A percentile compares a stretch with the other conserved stretches of the same genome.
Evolutionary conservation across 2,797 vertebrate genomes (phyloP).

Genomic region (Danio aesculapii): DNA sequence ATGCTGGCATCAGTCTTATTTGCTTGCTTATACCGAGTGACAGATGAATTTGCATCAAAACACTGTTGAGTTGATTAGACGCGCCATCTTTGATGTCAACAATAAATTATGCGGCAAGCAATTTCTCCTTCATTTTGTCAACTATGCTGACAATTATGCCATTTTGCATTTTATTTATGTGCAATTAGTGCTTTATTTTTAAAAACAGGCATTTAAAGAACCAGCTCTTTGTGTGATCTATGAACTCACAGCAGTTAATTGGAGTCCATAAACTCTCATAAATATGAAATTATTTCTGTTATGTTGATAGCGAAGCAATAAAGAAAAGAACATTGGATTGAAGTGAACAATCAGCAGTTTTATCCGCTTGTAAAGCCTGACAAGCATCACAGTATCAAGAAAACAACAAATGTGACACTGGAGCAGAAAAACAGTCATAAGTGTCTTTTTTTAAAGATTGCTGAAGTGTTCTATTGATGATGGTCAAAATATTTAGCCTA

Average conservation of each 20-base stretch:
- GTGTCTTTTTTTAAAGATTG: too few relatives aligned
- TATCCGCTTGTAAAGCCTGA: too few relatives aligned
- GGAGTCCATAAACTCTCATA: neutral
- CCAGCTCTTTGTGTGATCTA: neutral
- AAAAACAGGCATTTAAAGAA: neutral
- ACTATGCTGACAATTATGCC: neutral
- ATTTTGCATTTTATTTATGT: neutral
- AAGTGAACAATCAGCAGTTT: neutral
- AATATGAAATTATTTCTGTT: neutral
- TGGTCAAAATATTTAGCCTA: too few relatives aligned
- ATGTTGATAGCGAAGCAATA: neutral
- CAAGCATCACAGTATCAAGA: too few relatives aligned
- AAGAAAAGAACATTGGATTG: neutral
- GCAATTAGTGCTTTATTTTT: neutral
- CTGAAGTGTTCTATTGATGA: too few relatives aligned
- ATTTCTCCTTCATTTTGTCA: neutral
- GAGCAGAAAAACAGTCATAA: too few relatives aligned
- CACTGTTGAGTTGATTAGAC: neutral
- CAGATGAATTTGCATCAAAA: slow-evolving; percentile 33
- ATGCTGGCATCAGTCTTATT: slow-evolving; percentile 16
- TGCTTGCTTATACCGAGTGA: neutral
- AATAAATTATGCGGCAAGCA: neutral
- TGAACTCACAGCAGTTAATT: neutral
- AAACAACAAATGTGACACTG: too few relatives aligned
- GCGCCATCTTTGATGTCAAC: neutral